Conservation (phyloP, 1,140 invertebrate genomes). For the Drosophila pseudoobscura region DNA sequence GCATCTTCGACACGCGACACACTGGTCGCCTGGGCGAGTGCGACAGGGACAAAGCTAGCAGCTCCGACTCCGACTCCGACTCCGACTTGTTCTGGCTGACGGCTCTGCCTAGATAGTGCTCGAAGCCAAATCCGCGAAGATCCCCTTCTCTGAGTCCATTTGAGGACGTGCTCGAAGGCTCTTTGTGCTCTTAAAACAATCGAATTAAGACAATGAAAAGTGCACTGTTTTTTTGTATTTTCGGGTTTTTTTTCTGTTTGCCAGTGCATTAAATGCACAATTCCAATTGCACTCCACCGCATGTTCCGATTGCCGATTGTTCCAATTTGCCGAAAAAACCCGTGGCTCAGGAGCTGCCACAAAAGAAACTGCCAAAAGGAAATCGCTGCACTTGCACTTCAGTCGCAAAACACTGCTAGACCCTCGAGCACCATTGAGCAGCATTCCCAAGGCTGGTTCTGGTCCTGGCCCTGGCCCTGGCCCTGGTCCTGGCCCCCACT, state of each 20-base stretch:
- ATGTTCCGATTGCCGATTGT: conserved; percentile 70
- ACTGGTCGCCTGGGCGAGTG: conserved; percentile 13
- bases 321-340: conserved; percentile 22
- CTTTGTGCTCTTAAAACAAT: conserved; percentile 18
- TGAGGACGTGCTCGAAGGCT: background rate
- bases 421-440: conserved; percentile 35
- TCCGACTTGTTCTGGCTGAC: too few species aligned
- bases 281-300: conserved; percentile 65
- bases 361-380: conserved; percentile 29
- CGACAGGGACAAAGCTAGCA: conserved; percentile 27
- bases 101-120: too few species aligned
- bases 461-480: background rate
- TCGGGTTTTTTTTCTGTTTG: background rate
- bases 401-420: conserved; percentile 16
- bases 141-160: too few species aligned
- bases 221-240: background rate
- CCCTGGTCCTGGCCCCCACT: background rate
- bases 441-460: background rate
- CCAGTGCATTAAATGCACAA: conserved; percentile 61
- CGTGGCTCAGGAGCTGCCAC: conserved; percentile 29
- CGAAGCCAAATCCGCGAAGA: too few species aligned
- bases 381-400: conserved; percentile 38
- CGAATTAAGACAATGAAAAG: conserved; percentile 48
- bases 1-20: background rate
- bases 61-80: conserved; percentile 9